These are phyloP conservation scores for Tachysurus fulvidraco DNA, from an alignment of 2,113 vertebrate genomes.

Conservation along the genomic window DNA sequence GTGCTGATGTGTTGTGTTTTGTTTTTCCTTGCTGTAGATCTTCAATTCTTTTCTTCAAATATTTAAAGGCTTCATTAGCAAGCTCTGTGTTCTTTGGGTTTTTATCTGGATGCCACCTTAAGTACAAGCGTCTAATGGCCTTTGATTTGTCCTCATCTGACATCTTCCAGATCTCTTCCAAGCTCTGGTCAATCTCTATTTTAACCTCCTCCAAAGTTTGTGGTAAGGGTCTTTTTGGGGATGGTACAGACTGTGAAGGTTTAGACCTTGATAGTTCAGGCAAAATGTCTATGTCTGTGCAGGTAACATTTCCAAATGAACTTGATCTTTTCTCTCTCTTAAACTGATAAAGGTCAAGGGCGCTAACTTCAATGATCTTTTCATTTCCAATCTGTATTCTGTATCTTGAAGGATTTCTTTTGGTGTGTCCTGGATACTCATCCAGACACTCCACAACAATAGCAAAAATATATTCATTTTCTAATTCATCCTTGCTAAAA, in stretches of 20 bases:
- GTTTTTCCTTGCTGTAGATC: slow-evolving; percentile 53
- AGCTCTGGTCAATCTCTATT: slow-evolving; percentile 71
- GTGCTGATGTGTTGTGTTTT: background rate
- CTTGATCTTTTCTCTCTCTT: slow-evolving; percentile 60
- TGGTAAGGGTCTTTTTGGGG: slow-evolving; percentile 39
- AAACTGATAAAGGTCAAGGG: slow-evolving; percentile 75
- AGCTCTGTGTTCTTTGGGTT: slow-evolving; percentile 64
- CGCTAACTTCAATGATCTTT: slow-evolving; percentile 65
- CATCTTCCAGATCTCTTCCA: slow-evolving; percentile 71
- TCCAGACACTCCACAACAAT: slow-evolving; percentile 67
- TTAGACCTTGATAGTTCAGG: background rate
- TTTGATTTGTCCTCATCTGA: slow-evolving; percentile 65
- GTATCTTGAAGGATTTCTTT: slow-evolving; percentile 58
- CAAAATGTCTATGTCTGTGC: slow-evolving; percentile 25
- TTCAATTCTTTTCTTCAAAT: slow-evolving; percentile 67
- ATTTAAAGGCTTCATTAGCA: slow-evolving; percentile 70
- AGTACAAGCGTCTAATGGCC: slow-evolving; percentile 74
- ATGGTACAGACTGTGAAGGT: background rate
- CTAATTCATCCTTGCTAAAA: slow-evolving; percentile 57
- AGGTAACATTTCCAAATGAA: slow-evolving; percentile 1
- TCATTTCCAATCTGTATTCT: slow-evolving; percentile 68
- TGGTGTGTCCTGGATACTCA: slow-evolving; percentile 30
- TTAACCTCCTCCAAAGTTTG: slow-evolving; percentile 68
- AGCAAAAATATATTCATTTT: slow-evolving; percentile 67
- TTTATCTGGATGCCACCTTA: slow-evolving; percentile 80